phyloP scores from a whole-genome alignment of 1,140 invertebrate species.

The Zaprionus davidi region DNA sequence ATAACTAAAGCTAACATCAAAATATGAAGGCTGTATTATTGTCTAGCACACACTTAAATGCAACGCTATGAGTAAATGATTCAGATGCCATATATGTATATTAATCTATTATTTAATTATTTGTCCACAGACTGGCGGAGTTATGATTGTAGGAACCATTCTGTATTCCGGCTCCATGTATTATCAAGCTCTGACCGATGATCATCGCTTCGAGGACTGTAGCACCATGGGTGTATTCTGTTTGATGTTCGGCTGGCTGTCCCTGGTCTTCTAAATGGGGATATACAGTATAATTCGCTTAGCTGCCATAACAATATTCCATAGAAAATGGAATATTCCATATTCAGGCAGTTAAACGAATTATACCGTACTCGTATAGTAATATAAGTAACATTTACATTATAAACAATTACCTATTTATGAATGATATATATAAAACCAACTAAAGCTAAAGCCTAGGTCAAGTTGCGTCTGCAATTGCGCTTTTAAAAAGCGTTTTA shows the following conservation, averaged over 20 bases:
- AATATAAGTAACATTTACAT: constrained; percentile 21
- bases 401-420: constrained; percentile 23
- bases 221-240: constrained; percentile 94
- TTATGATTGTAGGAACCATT: constrained; percentile 91
- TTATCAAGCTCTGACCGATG: constrained; percentile 92
- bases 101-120: constrained; percentile 25
- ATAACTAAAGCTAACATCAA: constrained; percentile 76
- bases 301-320: too few species aligned
- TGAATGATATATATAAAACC: constrained; percentile 25
- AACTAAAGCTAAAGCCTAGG: constrained; percentile 48
- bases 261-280: constrained; percentile 88
- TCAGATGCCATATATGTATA: constrained; percentile 5
- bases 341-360: background rate
- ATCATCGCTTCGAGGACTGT: constrained; percentile 88
- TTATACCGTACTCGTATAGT: background rate
- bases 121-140: constrained; percentile 89
- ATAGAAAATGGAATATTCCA: too few species aligned
- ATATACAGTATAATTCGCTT: background rate
- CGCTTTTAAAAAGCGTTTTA: constrained; percentile 36
- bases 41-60: constrained; percentile 50
- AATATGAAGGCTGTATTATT: constrained; percentile 59
- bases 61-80: constrained; percentile 18
- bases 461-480: constrained; percentile 27
- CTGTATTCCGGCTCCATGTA: constrained; percentile 96
- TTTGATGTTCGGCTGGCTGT: constrained; percentile 94